Conservation (phyloP, 2,888 invertebrate species). For the Eupeodes latifasciatus region DNA sequence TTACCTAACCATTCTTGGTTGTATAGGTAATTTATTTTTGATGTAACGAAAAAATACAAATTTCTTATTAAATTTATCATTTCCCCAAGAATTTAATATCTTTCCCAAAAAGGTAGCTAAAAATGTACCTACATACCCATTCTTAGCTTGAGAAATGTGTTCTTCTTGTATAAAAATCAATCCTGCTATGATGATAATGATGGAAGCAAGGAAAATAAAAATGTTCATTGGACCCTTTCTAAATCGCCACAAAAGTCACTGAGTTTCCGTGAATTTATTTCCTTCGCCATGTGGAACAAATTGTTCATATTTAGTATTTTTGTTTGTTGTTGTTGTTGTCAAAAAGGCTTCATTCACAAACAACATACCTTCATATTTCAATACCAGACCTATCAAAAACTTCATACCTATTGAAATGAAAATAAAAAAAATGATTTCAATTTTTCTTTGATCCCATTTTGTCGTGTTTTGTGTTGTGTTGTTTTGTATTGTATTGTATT, state of each 20-base stretch:
- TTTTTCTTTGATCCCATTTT: constrained; percentile 54
- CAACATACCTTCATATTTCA: too few species aligned
- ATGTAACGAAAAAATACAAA: background rate
- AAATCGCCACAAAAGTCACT: constrained; percentile 48
- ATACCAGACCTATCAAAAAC: background rate
- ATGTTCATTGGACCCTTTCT: constrained; percentile 20
- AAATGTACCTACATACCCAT: background rate
- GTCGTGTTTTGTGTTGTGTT: background rate
- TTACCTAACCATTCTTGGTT: background rate
- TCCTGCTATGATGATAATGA: background rate
- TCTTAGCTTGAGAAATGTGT: background rate
- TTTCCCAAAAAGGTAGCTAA: background rate
- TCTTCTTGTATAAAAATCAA: background rate
- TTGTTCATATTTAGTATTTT: constrained; percentile 26
- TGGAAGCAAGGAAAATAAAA: background rate
- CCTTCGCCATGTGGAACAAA: constrained; percentile 27
- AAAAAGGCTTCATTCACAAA: too few species aligned
- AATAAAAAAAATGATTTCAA: background rate
- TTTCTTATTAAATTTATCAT: background rate
- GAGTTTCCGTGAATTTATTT: constrained; percentile 32
- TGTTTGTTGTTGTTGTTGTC: too few species aligned
- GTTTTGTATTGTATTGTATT: background rate
- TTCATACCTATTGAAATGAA: background rate
- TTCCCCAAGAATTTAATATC: background rate
- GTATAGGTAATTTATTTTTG: background rate